Evolutionary conservation across 2,113 vertebrate species (phyloP), one percentile per base, ranked within the genome.

Genomic region (Prunella fulvescens): DNA sequence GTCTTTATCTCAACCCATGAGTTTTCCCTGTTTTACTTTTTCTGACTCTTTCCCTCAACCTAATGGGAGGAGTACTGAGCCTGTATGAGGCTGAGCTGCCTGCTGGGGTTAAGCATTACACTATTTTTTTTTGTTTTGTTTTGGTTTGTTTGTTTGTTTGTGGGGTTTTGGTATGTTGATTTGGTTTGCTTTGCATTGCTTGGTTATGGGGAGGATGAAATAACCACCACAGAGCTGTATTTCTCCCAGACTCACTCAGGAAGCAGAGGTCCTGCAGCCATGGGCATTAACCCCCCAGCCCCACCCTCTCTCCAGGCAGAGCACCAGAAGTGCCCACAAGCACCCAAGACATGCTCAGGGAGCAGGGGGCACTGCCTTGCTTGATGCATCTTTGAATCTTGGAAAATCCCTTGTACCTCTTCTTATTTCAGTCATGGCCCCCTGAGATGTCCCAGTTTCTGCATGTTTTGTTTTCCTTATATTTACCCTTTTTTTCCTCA

Each of bases 281-380:
- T 2, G 0, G 48, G 9, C 37, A 84, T 11, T 39, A 62, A 24
- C 3, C 62, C 7, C 19, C 15, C 33, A 40, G 17, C 22, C 5
- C 25, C 23, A n/a, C 2, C 10, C 6, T 74, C 26, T 19, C 19
- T 60, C 39, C 26, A 71, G 19, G 16, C 11, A 45, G 15, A 90
- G 28, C 7, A 79, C 8, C 20, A 64, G 20, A 4, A 3, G 3
- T 31, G 26, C 15, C 25, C n/a, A 25, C 0, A 1, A 19, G 11
- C 11, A 61, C 11, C 40, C 35, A 47, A 22, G 26, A 64, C 12
- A 16, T 8, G 14, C 19, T 71, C 35, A 71, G 22, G n/a, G 16
- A 62, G 24, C 6, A 71, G 35, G 0, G 1, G 12, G 9, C 31
- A 19, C 5, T 88, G 31, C 16, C 31, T 64, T 25, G 2, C 6